Percentiles rank a stretch among this genome's conserved stretches.
These are phyloP conservation scores for Drosophila subpulchrella DNA, from an alignment of 1,140 invertebrate genomes.

Conservation along the genomic window DNA sequence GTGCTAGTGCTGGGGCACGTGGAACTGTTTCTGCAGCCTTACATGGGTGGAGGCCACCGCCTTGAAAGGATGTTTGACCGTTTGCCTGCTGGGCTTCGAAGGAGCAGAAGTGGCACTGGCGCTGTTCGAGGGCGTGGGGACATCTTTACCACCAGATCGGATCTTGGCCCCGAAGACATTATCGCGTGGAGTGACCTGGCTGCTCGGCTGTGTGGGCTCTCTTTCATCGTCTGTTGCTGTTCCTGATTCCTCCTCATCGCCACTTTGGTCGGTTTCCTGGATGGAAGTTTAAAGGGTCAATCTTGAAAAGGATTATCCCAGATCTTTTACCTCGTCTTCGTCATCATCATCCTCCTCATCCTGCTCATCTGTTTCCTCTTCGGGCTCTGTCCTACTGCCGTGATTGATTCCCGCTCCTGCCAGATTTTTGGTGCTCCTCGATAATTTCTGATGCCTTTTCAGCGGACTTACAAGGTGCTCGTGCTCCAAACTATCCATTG, in stretches of 20 bases:
- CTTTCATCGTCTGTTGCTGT: conserved; percentile 66
- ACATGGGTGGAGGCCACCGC: conserved; percentile 78
- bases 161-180: conserved; percentile 65
- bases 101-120: conserved; percentile 14
- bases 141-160: conserved; percentile 38
- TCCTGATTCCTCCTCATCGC: conserved; percentile 54
- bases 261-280: conserved; percentile 61
- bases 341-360: conserved; percentile 64
- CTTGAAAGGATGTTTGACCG: conserved; percentile 76
- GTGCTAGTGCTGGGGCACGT: conserved; percentile 75
- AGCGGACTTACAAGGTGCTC: conserved; percentile 73
- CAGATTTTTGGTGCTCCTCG: conserved; percentile 68
- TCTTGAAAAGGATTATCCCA: not conserved
- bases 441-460: conserved; percentile 60
- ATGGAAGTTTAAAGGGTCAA: no score
- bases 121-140: conserved; percentile 8
- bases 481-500: conserved; percentile 77
- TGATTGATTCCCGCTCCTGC: conserved; percentile 53
- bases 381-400: conserved; percentile 43
- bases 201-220: conserved; percentile 24
- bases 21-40: conserved; percentile 77
- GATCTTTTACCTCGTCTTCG: conserved; percentile 39
- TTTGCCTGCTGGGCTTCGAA: conserved; percentile 49
- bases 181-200: conserved; percentile 33
- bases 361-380: conserved; percentile 54